Base-by-base conservation (phyloP, 2,888 invertebrate genomes). In the Drosophila cyrtoloma region DNA sequence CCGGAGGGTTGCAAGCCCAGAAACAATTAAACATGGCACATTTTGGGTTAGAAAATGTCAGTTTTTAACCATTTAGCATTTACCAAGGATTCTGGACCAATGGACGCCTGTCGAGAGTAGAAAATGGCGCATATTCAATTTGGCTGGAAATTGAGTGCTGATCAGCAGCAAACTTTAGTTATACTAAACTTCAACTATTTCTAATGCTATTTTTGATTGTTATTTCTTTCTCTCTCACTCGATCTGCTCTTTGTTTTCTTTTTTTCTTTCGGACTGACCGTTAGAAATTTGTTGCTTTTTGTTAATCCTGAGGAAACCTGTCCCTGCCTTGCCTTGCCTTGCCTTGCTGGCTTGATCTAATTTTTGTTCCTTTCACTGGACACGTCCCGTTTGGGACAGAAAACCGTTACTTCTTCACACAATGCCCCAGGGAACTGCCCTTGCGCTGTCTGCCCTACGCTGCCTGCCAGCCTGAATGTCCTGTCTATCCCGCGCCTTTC, bases 21-120 rank as follows among this genome's bases (percentile, higher is more conserved):
- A 32, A 35, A 5, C 56, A 66, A 65, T 79, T 75, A 82, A 83
- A 81, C 52, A 75, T 83, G 79, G 79, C 80, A 53, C 22, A 56
- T 87, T 84, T 90, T 85, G 89, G 85, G 89, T 71, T 63, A 52
- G 69, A 90, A 90, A 86, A 90, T 85, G 90, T 73, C 83, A 32
- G 59, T 69, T 80, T 79, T 82, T 28, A 53, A 28, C 26, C 63
- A 16, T 37, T 22, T 35, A 16, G 30, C 22, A 52, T 52, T 42
- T n/a, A 32, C 32, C 60, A 33, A 4, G 3, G 42, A 22, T 9
- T 14, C 67, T 81, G 84, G 81, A 83, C 81, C 81, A 81, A 81
- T 80, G 33, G 9, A 47, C 51, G 70, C 22, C 12, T 16, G 28
- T 5, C 37, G 14, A 7, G 14, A 3, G 14, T n/a, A 28, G n/a